These are phyloP conservation scores for Caenorhabditis sp. DNA, from an alignment of 2,888 invertebrate species.

Conservation along the genomic window DNA sequence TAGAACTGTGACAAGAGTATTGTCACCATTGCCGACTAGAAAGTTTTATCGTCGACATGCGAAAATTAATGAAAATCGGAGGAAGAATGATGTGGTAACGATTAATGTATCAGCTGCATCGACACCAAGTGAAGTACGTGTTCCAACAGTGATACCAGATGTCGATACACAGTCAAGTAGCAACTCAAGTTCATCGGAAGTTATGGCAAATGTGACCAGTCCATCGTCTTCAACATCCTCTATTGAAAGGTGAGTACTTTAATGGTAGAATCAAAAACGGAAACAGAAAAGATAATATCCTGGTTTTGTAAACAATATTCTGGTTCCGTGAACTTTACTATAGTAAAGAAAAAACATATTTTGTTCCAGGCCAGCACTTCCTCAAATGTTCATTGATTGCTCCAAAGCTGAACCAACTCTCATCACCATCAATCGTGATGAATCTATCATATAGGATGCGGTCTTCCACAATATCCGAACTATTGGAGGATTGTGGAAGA, in stretches of 20 bases:
- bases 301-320: no score
- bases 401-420: constrained; percentile 49
- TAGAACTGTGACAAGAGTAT: neutral
- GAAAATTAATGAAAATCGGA: neutral
- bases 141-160: neutral
- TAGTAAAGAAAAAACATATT: no score
- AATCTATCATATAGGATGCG: constrained; percentile 41
- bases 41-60: neutral
- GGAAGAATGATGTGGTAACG: no score
- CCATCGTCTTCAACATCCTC: neutral
- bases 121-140: neutral
- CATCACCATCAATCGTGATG: constrained; percentile 36
- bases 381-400: constrained; percentile 50
- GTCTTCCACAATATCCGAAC: constrained; percentile 17
- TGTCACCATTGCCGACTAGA: neutral
- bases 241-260: neutral
- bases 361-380: constrained; percentile 13
- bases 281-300: no score
- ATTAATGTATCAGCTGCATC: no score
- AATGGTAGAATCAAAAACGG: neutral
- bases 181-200: neutral
- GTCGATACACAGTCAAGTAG: neutral
- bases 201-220: neutral
- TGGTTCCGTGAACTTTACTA: no score
- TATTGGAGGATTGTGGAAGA: constrained; percentile 35